These are phyloP conservation scores for Centropus unirufus DNA, from an alignment of 2,113 vertebrate genomes.

Conservation along the genomic window DNA sequence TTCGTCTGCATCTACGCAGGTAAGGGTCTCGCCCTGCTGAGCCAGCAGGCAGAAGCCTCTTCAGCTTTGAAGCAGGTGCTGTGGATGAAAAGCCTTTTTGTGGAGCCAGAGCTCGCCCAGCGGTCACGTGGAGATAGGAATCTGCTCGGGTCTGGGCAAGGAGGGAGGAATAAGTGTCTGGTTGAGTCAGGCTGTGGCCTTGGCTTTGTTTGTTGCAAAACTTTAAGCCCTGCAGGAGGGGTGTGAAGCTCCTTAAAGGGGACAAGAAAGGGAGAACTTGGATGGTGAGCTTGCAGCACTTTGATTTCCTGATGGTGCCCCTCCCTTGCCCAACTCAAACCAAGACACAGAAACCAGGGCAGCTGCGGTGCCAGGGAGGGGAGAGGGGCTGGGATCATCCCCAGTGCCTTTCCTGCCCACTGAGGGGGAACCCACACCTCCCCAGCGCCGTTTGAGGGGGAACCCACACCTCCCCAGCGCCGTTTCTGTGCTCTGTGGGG, in stretches of 20 bases:
- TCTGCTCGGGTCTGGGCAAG: neutral
- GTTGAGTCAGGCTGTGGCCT: neutral
- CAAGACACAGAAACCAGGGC: accelerated
- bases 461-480: too few species aligned
- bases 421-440: too few species aligned
- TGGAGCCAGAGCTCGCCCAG: neutral
- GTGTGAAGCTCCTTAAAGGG: neutral
- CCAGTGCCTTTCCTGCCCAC: too few species aligned
- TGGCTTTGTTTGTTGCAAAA: neutral
- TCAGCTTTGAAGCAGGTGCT: neutral
- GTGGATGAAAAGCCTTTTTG: neutral
- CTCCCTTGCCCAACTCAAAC: neutral
- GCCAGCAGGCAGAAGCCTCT: neutral
- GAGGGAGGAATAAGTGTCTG: neutral
- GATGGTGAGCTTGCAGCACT: neutral
- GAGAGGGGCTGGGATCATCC: neutral
- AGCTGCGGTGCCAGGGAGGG: neutral
- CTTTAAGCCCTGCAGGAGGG: neutral
- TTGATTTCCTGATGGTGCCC: neutral
- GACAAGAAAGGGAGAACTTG: neutral
- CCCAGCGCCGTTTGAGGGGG: too few species aligned
- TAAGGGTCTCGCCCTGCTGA: conserved; percentile 64
- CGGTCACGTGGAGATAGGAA: accelerated
- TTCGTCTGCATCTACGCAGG: conserved; percentile 98
- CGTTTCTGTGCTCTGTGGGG: too few species aligned